Evolutionary conservation across 2,113 vertebrate genomes (phyloP).

Genomic region (Scalopus aquaticus): DNA sequence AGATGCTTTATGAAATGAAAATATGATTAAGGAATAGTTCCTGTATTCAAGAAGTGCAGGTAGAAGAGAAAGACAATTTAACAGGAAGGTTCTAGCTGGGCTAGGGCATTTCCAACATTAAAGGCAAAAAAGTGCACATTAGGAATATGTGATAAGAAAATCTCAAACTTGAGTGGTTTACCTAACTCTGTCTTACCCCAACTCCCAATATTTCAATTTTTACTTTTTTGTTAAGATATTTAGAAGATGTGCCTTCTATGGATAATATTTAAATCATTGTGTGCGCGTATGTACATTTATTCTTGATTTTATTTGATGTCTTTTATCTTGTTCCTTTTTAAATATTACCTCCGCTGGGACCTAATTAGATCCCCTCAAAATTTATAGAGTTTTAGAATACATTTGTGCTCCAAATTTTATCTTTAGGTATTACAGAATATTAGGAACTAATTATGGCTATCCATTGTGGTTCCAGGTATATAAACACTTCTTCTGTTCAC

Average conservation of each 20-base stretch:
- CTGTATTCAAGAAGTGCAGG: background rate
- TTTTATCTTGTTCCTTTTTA: constrained; percentile 61
- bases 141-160: background rate
- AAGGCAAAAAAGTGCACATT: background rate
- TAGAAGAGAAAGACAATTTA: background rate
- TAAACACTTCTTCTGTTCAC: background rate
- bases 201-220: background rate
- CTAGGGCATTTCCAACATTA: background rate
- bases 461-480: background rate
- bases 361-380: constrained; percentile 56
- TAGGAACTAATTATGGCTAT: constrained; percentile 38
- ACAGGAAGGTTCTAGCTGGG: background rate
- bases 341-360: constrained; percentile 59
- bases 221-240: background rate
- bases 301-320: constrained; percentile 20
- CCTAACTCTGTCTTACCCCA: background rate
- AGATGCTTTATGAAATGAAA: background rate
- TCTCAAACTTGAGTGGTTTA: background rate
- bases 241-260: background rate
- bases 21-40: background rate
- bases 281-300: background rate
- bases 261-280: background rate
- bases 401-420: constrained; percentile 10
- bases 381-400: constrained; percentile 19
- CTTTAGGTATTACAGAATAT: constrained; percentile 17